Evolutionary conservation across 2,797 vertebrate genomes (phyloP).

Genomic region (Helicolenus hilgendorfi): DNA sequence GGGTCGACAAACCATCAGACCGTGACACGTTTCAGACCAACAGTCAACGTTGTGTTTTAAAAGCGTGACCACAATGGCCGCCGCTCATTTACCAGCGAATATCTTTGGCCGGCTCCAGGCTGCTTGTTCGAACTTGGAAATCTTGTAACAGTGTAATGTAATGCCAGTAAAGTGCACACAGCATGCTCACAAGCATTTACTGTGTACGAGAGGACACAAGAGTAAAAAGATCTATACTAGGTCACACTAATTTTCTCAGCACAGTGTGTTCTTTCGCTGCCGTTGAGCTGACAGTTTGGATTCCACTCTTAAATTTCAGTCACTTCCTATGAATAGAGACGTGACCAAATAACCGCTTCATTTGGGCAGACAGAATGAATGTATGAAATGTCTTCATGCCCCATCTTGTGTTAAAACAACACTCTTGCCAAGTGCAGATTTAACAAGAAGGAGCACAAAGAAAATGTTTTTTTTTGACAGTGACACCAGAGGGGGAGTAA

Average conservation of each 20-base stretch:
- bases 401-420: slow-evolving; percentile 8
- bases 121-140: not conserved
- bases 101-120: no score
- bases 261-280: not conserved
- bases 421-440: not conserved
- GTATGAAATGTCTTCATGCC: not conserved
- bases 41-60: no score
- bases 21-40: no score
- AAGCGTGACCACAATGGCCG: no score
- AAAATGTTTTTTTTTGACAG: not conserved
- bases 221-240: not conserved
- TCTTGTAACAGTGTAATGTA: not conserved
- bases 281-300: not conserved
- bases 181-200: not conserved
- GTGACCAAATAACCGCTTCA: not conserved
- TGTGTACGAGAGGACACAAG: not conserved
- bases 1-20: no score
- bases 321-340: not conserved
- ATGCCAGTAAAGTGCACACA: not conserved
- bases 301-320: not conserved
- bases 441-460: slow-evolving; percentile 3
- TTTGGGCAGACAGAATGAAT: not conserved
- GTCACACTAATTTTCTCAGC: not conserved
- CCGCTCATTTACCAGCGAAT: no score
- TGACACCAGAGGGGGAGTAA: not conserved